These are phyloP conservation scores for Lanius ludovicianus DNA, from an alignment of 2,113 vertebrate species.

Conservation along the genomic window DNA sequence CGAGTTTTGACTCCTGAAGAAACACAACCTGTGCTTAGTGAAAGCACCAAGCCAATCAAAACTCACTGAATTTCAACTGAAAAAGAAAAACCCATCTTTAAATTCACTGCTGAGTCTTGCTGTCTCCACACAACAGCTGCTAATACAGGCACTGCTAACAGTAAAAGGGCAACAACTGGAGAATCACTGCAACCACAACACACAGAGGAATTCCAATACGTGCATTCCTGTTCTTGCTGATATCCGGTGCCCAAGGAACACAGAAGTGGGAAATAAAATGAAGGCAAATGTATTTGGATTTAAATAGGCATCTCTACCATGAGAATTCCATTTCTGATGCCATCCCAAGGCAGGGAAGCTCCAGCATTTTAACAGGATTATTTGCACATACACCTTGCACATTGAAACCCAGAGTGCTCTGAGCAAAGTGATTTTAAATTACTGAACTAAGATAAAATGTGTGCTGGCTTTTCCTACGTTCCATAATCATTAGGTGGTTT, in stretches of 20 bases:
- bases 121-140: background rate
- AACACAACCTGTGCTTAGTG: background rate
- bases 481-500: background rate
- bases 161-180: background rate
- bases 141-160: background rate
- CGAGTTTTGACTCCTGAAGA: background rate
- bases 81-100: background rate
- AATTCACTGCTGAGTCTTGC: background rate
- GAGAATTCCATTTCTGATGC: background rate
- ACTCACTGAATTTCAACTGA: background rate
- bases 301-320: background rate
- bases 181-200: background rate
- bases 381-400: accelerated
- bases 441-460: background rate
- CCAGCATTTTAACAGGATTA: background rate
- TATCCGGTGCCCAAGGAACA: background rate
- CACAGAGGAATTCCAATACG: background rate
- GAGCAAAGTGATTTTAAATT: background rate
- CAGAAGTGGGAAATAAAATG: background rate
- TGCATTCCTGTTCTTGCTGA: background rate
- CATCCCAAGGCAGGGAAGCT: background rate
- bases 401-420: background rate
- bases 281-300: background rate
- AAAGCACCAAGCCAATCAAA: background rate
- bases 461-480: background rate